A percentile compares a stretch with the other conserved stretches of the same genome.
These are phyloP conservation scores for Tachyglossus aculeatus DNA, from an alignment of 2,797 vertebrate genomes.

Conservation along the genomic window DNA sequence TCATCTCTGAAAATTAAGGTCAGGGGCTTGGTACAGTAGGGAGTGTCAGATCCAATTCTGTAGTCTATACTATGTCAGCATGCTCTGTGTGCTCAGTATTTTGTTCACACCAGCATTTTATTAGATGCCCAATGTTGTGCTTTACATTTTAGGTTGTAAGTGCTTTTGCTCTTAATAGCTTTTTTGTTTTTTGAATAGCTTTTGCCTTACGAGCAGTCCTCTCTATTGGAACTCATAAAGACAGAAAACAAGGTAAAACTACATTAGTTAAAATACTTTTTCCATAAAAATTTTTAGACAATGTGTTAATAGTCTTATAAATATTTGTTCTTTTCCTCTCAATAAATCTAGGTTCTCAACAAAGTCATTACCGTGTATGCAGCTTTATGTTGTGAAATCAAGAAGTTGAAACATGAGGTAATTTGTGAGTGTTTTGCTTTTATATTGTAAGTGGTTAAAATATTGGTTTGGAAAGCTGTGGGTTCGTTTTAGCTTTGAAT, in stretches of 20 bases:
- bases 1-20: no score
- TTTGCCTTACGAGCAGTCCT: conserved; percentile 94
- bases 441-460: no score
- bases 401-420: conserved; percentile 98
- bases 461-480: conserved; percentile 20
- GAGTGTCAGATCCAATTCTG: no score
- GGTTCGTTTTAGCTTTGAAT: no score
- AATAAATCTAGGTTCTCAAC: conserved; percentile 87
- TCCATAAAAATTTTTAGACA: not conserved
- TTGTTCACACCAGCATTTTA: no score
- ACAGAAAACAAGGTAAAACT: conserved; percentile 95
- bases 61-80: no score
- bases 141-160: no score
- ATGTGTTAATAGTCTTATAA: not conserved
- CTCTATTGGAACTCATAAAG: conserved; percentile 94
- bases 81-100: no score
- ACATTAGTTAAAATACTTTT: conserved; percentile 8
- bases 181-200: conserved; percentile 78
- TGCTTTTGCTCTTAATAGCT: not conserved
- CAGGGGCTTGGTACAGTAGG: no score
- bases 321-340: conserved; percentile 21
- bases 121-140: no score
- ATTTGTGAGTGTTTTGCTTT: conserved; percentile 37
- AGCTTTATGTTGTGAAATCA: conserved; percentile 96
- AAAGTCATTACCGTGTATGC: conserved; percentile 99